These are phyloP conservation scores for Cenopis cana DNA, from an alignment of 2,888 invertebrate genomes.

Conservation along the genomic window DNA sequence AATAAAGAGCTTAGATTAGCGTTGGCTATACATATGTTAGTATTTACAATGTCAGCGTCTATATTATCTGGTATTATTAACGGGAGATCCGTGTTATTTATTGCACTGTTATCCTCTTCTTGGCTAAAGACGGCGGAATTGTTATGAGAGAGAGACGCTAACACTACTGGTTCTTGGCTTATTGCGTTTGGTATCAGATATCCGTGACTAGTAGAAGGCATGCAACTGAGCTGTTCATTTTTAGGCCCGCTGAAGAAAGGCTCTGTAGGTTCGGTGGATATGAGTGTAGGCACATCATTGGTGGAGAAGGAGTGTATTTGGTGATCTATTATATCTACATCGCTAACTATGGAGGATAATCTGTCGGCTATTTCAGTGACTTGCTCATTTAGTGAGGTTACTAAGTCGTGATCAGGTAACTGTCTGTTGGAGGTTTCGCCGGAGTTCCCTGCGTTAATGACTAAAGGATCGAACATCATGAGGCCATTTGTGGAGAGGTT, in stretches of 20 bases:
- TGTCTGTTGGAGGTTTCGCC: slow-evolving; percentile 63
- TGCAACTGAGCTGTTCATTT: slow-evolving; percentile 77
- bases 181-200: slow-evolving; percentile 87
- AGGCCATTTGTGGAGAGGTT: slow-evolving; percentile 79
- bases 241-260: slow-evolving; percentile 64
- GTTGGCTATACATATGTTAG: slow-evolving; percentile 87
- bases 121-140: slow-evolving; percentile 77
- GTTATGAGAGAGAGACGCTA: slow-evolving; percentile 81
- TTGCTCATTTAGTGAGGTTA: slow-evolving; percentile 80
- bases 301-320: slow-evolving; percentile 78
- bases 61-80: slow-evolving; percentile 76
- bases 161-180: slow-evolving; percentile 83
- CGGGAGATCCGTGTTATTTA: slow-evolving; percentile 67
- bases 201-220: slow-evolving; percentile 87
- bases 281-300: slow-evolving; percentile 74
- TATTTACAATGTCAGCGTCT: slow-evolving; percentile 73
- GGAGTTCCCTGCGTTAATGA: slow-evolving; percentile 73
- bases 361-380: slow-evolving; percentile 81
- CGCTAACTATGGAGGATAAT: slow-evolving; percentile 73
- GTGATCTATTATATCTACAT: slow-evolving; percentile 70
- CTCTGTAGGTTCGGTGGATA: slow-evolving; percentile 66
- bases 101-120: slow-evolving; percentile 67
- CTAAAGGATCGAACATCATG: slow-evolving; percentile 81
- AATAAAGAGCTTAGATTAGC: slow-evolving; percentile 86
- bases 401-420: slow-evolving; percentile 76